Base-by-base conservation (phyloP, 2,888 invertebrate genomes). In the Ichneumoninae sp. region DNA sequence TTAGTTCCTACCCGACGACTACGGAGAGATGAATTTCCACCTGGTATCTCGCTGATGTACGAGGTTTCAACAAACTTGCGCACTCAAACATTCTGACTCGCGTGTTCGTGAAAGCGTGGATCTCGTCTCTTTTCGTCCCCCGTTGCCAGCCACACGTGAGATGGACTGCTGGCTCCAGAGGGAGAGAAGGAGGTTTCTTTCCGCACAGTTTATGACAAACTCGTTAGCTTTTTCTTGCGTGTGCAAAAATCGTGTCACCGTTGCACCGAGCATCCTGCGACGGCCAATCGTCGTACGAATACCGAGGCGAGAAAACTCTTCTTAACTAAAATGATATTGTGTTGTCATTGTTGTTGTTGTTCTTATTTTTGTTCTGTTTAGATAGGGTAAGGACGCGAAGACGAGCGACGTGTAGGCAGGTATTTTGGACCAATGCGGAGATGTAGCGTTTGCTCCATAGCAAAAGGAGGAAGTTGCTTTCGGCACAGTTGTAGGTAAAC, bases 401-500 rank as follows among this genome's bases (percentile, higher is more conserved):
- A 69, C 76, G 84, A 78, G 33, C 33, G 63, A 65, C 36, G 50
- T 1, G 50, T 75, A 50, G 33, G 60, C 60, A 66, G 66, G 75
- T 66, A 87, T 73, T 87, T 81, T 84, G 85, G 83, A 85, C 57
- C 70, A 50, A n/a, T 82, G 75, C 75, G 75, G 74, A 40, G 36
- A 40, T 7, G 36, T 40, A 40, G 1, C 8, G 8, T 8, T 40
- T 8, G 8, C 7, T 8, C 8, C 8, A 7, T 1, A 40, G 36
- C 36, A 8, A 40, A 5, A 33, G 5, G 6, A 33, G 4, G 6
- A 40, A 2, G 36, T 40, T 40, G 8, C 36, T 8, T 40, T 8
- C 36, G 8, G 36, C 8, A 40, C 7, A 40, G 36, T 8, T 8
- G 1, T 2, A 40, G 8, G 36, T 8, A 8, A 40, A 40, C 8